Conservation (phyloP, 2,888 invertebrate species). For the Andrena fulva region DNA sequence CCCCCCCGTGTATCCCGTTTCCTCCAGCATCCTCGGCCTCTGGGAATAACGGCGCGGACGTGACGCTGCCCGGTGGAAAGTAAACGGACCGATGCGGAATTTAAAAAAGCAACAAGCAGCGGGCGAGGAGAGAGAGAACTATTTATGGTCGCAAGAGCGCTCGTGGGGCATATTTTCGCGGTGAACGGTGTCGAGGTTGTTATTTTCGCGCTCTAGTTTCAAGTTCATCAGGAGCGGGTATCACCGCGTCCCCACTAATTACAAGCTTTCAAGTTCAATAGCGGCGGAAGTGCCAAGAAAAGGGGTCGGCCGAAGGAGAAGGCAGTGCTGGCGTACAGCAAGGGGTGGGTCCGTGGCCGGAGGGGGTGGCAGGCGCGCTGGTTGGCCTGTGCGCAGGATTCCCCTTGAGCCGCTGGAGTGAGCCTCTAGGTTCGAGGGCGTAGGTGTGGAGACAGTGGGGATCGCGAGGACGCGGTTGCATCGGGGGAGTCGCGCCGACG, state of each 20-base stretch:
- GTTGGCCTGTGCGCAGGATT: conserved; percentile 13
- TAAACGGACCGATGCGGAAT: not conserved
- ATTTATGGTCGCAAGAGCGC: conserved; percentile 4
- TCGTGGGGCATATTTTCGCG: not conserved
- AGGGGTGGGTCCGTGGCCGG: not conserved
- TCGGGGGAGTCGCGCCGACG: conserved; percentile 67
- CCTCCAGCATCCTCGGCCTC: not conserved
- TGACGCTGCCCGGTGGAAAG: not conserved
- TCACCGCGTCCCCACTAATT: conserved; percentile 43
- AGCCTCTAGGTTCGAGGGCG: conserved; percentile 17
- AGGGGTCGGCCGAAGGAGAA: conserved; percentile 6
- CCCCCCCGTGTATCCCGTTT: not conserved
- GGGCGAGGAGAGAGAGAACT: conserved; percentile 3
- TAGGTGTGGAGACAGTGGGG: conserved; percentile 20
- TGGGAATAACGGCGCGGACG: not conserved
- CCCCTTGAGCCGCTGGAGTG: not conserved
- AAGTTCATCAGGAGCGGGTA: conserved; percentile 27
- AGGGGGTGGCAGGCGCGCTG: not conserved
- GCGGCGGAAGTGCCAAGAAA: conserved; percentile 32
- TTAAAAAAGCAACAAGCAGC: not conserved
- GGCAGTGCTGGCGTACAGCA: not conserved
- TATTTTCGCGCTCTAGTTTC: conserved; percentile 34
- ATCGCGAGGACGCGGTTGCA: conserved; percentile 13
- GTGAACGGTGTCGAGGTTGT: conserved; percentile 13
- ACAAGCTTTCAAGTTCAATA: conserved; percentile 56